Evolutionary conservation across 2,888 invertebrate species (phyloP), one percentile per base, ranked within the genome.

Genomic region (Hyposoter didymator): DNA sequence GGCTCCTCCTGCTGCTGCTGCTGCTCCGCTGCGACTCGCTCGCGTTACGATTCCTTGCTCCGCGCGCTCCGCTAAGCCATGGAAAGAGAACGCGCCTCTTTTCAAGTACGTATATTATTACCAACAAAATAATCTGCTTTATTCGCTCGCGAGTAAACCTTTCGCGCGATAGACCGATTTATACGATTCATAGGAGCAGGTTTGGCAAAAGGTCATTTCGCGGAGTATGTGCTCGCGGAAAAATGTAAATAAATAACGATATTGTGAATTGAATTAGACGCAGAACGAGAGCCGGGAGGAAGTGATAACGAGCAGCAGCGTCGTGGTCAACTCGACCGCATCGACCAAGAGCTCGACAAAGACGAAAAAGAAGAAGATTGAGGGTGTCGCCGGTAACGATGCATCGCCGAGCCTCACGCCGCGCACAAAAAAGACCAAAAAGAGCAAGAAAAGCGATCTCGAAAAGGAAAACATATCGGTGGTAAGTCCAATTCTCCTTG

Each of bases 381-480:
- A 92, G 87, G 92, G 91, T 84, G 90, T 90, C 69, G 87, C 90
- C 80, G 92, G 91, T 82, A 93, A 93, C 91, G 93, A 93, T 93
- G 93, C 91, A 85, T 93, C 92, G 84, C 90, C 93, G 75, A 92
- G 91, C 89, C 93, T 92, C 88, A 93, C 93, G 83, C 92, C 93
- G 64, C 92, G 92, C 79, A 96, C 95, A 92, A 95, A 95, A 93
- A 96, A 96, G 92, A 94, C 95, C 80, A 96, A 96, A 94, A 96
- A 96, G 92, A 95, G 95, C 74, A 95, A 96, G 92, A 96, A 95
- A 91, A 94, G 92, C 87, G 95, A 95, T 87, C 94, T 94, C 85
- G 96, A 96, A 90, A 96, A 96, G 93, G 96, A 96, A 91, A 96
- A 96, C 91, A 96, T 96, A 91, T 96, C 96, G 87, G 96, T 96